These are phyloP conservation scores for Byasa hedistus DNA, from an alignment of 2,888 invertebrate species.

Conservation along the genomic window DNA sequence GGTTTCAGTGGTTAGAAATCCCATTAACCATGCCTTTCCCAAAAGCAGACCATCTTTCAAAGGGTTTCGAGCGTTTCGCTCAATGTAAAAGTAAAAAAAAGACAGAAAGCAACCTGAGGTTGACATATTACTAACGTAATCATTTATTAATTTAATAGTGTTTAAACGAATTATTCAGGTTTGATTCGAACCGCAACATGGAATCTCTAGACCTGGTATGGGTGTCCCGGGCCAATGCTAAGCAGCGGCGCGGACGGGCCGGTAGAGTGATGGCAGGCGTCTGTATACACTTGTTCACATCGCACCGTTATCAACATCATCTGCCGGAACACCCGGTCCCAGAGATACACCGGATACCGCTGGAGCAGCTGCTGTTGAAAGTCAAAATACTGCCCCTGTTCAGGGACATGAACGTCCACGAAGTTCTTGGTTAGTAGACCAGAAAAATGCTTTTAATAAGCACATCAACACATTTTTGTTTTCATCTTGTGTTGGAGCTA, in stretches of 20 bases:
- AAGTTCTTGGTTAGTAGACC: conserved; percentile 70
- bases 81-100: too few relatives aligned
- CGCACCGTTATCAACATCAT: conserved; percentile 83
- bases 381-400: conserved; percentile 84
- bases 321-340: conserved; percentile 89
- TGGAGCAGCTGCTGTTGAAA: conserved; percentile 89
- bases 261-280: conserved; percentile 94
- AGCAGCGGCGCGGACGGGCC: conserved; percentile 93
- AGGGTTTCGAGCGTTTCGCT: too few relatives aligned
- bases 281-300: conserved; percentile 92
- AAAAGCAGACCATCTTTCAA: too few relatives aligned
- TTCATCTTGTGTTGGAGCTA: too few relatives aligned
- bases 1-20: too few relatives aligned
- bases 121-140: too few relatives aligned
- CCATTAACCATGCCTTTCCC: too few relatives aligned
- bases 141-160: not conserved
- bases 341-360: conserved; percentile 93
- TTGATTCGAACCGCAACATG: conserved; percentile 91
- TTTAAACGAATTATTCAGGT: conserved; percentile 66
- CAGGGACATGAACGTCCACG: conserved; percentile 70
- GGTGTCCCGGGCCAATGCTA: conserved; percentile 94
- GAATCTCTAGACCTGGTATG: conserved; percentile 92
- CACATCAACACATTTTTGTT: too few relatives aligned
- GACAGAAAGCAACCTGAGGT: too few relatives aligned
- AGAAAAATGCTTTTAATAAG: not conserved